Evolutionary conservation across 2,888 invertebrate species (phyloP).

Genomic region (Yponomeuta evonymella): DNA sequence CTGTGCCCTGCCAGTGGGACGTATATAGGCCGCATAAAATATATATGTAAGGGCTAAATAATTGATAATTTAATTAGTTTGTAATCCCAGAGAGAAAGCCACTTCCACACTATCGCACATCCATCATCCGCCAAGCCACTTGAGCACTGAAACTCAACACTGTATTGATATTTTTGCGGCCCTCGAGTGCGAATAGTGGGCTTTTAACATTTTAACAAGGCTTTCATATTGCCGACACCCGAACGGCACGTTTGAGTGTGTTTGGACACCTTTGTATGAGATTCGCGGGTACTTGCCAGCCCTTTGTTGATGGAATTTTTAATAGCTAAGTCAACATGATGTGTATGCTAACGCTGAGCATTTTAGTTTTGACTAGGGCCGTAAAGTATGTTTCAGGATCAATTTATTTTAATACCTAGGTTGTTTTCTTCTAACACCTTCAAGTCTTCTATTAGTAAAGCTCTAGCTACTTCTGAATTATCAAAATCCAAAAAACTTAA

Average conservation of each 20-base stretch:
- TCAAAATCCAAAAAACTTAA: no score
- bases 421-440: no score
- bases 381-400: no score
- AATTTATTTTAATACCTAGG: no score
- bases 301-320: neutral
- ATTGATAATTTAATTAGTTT: no score
- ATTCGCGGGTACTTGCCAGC: neutral
- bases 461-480: no score
- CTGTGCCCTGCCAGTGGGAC: no score
- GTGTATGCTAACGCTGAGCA: neutral
- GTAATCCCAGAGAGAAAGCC: neutral
- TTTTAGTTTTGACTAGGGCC: no score
- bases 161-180: slow-evolving; percentile 19
- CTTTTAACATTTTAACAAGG: slow-evolving; percentile 4
- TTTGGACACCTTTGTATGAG: neutral
- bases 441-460: no score
- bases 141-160: slow-evolving; percentile 24
- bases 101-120: neutral
- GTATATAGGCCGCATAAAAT: no score
- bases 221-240: neutral
- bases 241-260: neutral
- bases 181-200: slow-evolving; percentile 7
- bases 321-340: neutral
- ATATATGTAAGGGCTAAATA: no score
- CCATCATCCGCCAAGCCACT: slow-evolving; percentile 20